A percentile compares a stretch with the other conserved stretches of the same genome.
Evolutionary conservation across 23 tunicate genomes (phyloP).

Genomic region (Halocynthia aurantium): DNA sequence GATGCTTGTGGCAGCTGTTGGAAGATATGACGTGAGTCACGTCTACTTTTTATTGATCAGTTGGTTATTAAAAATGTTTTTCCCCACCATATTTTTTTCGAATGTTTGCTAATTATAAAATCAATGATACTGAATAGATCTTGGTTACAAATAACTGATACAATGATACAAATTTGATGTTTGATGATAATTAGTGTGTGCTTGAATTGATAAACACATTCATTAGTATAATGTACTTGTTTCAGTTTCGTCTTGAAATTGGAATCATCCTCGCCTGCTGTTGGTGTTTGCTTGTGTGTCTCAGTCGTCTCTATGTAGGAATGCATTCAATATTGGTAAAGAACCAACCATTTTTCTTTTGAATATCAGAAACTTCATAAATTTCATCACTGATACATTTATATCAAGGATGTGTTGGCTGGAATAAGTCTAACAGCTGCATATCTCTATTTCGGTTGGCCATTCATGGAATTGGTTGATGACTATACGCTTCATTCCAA

Average conservation of each 20-base stretch:
- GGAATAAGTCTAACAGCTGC: constrained; percentile 63
- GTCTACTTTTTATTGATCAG: neutral
- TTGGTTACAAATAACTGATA: no score
- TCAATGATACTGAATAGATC: no score
- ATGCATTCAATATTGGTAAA: constrained; percentile 90
- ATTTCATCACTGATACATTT: neutral
- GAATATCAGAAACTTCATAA: neutral
- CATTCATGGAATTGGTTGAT: constrained; percentile 90
- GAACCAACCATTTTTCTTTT: neutral
- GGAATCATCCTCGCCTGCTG: constrained; percentile 51
- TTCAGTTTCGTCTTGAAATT: constrained; percentile 42
- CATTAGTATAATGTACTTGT: neutral
- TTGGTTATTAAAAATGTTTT: no score
- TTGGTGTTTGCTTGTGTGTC: constrained; percentile 75
- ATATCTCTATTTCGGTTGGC: constrained; percentile 89
- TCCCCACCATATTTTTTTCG: neutral
- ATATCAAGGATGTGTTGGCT: constrained; percentile 70
- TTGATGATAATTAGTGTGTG: no score
- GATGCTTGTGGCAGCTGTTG: constrained; percentile 52
- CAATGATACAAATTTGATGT: no score
- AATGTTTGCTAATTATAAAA: neutral
- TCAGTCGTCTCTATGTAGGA: constrained; percentile 85
- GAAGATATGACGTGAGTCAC: constrained; percentile 59
- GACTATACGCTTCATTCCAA: constrained; percentile 48
- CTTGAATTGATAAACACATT: no score